Percentiles rank a stretch among this genome's conserved stretches.
These are phyloP conservation scores for Pyrrhosoma nymphula DNA, from an alignment of 2,888 invertebrate genomes.

Conservation along the genomic window DNA sequence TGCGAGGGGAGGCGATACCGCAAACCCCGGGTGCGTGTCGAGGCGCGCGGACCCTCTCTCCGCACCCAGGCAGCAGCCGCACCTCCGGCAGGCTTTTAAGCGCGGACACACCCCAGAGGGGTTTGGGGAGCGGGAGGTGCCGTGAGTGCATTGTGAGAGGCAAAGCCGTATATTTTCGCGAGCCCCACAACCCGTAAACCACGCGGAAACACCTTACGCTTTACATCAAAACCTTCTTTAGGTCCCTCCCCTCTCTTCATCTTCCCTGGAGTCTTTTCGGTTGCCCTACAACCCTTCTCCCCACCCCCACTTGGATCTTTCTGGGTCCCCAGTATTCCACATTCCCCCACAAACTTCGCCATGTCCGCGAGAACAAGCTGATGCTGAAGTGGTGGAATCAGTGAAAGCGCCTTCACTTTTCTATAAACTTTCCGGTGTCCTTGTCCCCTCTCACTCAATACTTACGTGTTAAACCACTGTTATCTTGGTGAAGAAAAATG, in stretches of 20 bases:
- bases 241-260: background rate
- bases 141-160: background rate
- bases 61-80: background rate
- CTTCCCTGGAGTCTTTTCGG: background rate
- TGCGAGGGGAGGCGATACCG: background rate
- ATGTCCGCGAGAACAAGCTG: too few relatives aligned
- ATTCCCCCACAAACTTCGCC: too few relatives aligned
- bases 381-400: too few relatives aligned
- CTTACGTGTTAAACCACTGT: too few relatives aligned
- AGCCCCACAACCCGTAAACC: background rate
- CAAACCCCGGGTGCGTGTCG: background rate
- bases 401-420: too few relatives aligned
- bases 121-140: background rate
- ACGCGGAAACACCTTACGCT: constrained; percentile 35
- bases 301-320: background rate
- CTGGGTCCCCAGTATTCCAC: background rate
- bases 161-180: background rate
- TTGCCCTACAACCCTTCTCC: background rate
- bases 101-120: background rate
- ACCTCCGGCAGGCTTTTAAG: constrained; percentile 19
- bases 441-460: too few relatives aligned
- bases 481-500: too few relatives aligned
- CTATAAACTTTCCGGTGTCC: too few relatives aligned
- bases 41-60: background rate
- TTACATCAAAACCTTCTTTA: constrained; percentile 24